phyloP scores from a whole-genome alignment of 2,888 invertebrate genomes.

The Coecobrya sp. region DNA sequence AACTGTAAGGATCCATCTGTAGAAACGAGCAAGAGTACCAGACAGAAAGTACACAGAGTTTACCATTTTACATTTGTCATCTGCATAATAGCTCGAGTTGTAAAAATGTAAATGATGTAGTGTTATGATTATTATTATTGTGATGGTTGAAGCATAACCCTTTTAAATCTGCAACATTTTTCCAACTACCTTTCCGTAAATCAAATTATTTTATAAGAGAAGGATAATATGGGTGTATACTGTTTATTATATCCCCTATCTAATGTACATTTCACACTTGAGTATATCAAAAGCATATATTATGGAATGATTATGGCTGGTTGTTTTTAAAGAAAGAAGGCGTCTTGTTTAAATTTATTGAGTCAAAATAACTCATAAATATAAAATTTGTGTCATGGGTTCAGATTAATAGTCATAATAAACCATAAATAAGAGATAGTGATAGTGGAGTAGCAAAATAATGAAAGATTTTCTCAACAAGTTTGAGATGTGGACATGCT shows the following conservation, averaged over 20 bases:
- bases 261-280: neutral
- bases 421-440: slow-evolving; percentile 40
- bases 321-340: neutral
- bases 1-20: neutral
- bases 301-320: neutral
- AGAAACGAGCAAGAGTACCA: neutral
- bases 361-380: slow-evolving; percentile 62
- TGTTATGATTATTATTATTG: neutral
- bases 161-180: slow-evolving; percentile 1
- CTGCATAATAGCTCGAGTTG: neutral
- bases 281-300: neutral
- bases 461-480: slow-evolving; percentile 37
- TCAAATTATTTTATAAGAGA: neutral
- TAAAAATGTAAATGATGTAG: neutral
- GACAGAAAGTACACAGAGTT: neutral
- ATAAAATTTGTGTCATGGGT: slow-evolving; percentile 63
- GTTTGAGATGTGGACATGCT: neutral
- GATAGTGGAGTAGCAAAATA: slow-evolving; percentile 10
- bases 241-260: no score
- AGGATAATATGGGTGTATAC: neutral
- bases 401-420: slow-evolving; percentile 69
- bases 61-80: neutral
- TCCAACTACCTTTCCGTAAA: slow-evolving; percentile 5
- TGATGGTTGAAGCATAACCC: neutral
- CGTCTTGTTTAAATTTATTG: slow-evolving; percentile 61